A percentile compares a stretch with the other conserved stretches of the same genome.
Conservation (phyloP, 2,113 vertebrate genomes). For the Gadus macrocephalus region DNA sequence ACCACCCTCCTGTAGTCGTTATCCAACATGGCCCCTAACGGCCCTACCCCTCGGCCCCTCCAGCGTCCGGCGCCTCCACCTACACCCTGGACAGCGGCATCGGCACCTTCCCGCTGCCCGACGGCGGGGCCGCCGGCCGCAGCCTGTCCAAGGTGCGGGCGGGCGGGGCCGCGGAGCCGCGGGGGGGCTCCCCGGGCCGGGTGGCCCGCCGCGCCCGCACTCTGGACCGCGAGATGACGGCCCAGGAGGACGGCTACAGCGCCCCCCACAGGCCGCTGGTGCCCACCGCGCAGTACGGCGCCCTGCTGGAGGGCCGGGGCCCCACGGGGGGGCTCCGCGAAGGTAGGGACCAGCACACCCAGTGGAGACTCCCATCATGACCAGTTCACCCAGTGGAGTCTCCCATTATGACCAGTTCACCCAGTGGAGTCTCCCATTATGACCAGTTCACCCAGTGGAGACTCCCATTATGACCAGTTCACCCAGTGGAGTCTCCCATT, state of each 20-base stretch:
- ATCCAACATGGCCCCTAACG: too few species aligned
- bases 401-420: too few species aligned
- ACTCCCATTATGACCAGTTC: too few species aligned
- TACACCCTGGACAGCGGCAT: constrained; percentile 96
- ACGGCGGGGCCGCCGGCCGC: constrained; percentile 78
- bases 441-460: too few species aligned
- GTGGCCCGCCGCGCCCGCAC: constrained; percentile 82
- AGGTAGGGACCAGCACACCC: constrained; percentile 40
- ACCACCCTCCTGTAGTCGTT: too few species aligned
- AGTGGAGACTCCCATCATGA: too few species aligned
- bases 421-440: too few species aligned
- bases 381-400: too few species aligned
- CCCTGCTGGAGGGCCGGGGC: constrained; percentile 58
- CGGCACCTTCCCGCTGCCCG: constrained; percentile 91
- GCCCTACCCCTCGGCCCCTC: constrained; percentile 27
- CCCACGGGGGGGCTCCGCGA: constrained; percentile 45
- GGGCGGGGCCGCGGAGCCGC: too few species aligned
- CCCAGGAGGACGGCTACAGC: constrained; percentile 74
- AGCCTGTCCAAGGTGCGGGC: constrained; percentile 77
- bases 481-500: too few species aligned
- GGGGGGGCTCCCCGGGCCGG: constrained; percentile 66
- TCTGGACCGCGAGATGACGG: constrained; percentile 84
- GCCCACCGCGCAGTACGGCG: constrained; percentile 59
- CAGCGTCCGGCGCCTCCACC: constrained; percentile 85
- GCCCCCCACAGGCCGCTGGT: constrained; percentile 72